Percentiles rank a stretch among this genome's conserved stretches.
phyloP scores from a whole-genome alignment of 2,888 invertebrate genomes.

The Eucera pruinosa region DNA sequence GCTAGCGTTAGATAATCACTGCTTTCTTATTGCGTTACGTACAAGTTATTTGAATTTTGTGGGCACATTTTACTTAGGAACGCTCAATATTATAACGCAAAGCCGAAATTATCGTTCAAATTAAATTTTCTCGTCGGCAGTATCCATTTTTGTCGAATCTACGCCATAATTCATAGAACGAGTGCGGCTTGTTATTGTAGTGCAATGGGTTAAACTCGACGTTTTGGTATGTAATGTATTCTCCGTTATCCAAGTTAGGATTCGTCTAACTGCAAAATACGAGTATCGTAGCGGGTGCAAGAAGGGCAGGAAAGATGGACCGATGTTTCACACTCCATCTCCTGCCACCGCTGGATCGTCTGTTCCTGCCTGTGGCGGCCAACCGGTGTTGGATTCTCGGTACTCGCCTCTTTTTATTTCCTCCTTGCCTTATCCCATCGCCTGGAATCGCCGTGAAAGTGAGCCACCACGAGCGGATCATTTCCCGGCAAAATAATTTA shows the following conservation, averaged over 20 bases:
- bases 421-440: conserved; percentile 45
- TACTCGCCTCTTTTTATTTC: conserved; percentile 64
- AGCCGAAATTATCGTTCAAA: too few species aligned
- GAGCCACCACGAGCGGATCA: conserved; percentile 60
- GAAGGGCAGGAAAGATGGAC: conserved; percentile 73
- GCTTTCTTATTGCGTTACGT: too few species aligned
- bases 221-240: conserved; percentile 19
- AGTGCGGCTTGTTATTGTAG: too few species aligned
- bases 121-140: too few species aligned
- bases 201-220: background rate
- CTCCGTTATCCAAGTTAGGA: conserved; percentile 49
- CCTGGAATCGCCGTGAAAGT: conserved; percentile 24
- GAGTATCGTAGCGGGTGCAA: conserved; percentile 59
- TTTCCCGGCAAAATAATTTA: conserved; percentile 72
- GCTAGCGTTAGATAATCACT: too few species aligned
- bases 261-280: conserved; percentile 58
- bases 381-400: conserved; percentile 68
- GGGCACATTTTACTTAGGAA: too few species aligned
- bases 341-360: conserved; percentile 73
- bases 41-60: too few species aligned
- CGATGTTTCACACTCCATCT: conserved; percentile 79
- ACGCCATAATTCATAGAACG: too few species aligned
- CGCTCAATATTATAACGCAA: too few species aligned
- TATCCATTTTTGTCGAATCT: too few species aligned
- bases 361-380: conserved; percentile 65